Conservation (phyloP, 2,888 invertebrate species). For the Heliothis peltigera region DNA sequence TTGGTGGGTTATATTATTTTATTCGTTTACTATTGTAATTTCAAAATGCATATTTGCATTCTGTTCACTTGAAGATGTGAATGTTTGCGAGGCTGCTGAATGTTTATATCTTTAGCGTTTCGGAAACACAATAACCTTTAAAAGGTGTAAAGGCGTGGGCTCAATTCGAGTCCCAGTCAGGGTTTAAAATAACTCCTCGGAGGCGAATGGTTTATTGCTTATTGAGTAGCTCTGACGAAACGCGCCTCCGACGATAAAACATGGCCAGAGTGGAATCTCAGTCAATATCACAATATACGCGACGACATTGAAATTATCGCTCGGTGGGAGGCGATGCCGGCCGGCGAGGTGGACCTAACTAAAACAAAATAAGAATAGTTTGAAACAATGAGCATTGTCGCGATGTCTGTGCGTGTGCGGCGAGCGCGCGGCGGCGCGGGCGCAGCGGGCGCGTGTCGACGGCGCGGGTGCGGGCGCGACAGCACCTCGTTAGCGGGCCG, state of each 20-base stretch:
- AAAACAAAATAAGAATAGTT: conserved; percentile 86
- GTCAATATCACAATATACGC: conserved; percentile 87
- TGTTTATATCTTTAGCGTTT: conserved; percentile 80
- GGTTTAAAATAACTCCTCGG: conserved; percentile 88
- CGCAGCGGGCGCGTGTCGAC: conserved; percentile 70
- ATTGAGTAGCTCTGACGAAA: conserved; percentile 88
- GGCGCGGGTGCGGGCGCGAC: conserved; percentile 73
- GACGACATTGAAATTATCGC: conserved; percentile 89
- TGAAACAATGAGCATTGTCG: conserved; percentile 89
- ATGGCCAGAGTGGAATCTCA: conserved; percentile 86
- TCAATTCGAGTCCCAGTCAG: conserved; percentile 80
- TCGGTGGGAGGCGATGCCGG: conserved; percentile 82
- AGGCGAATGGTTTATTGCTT: conserved; percentile 89
- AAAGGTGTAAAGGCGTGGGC: conserved; percentile 88
- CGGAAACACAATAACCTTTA: conserved; percentile 88
- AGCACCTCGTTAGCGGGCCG: conserved; percentile 76
- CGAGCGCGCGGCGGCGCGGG: conserved; percentile 58
- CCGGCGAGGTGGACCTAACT: conserved; percentile 78
- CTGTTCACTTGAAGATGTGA: conserved; percentile 61
- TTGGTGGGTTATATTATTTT: conserved; percentile 25
- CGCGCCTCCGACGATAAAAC: conserved; percentile 86
- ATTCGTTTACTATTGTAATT: conserved; percentile 43
- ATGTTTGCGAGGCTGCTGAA: conserved; percentile 63
- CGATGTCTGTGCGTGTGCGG: conserved; percentile 72
- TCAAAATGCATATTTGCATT: conserved; percentile 41